A percentile compares a stretch with the other conserved stretches of the same genome.
These are phyloP conservation scores for Cactoblastis cactorum DNA, from an alignment of 2,888 invertebrate species.

Conservation along the genomic window DNA sequence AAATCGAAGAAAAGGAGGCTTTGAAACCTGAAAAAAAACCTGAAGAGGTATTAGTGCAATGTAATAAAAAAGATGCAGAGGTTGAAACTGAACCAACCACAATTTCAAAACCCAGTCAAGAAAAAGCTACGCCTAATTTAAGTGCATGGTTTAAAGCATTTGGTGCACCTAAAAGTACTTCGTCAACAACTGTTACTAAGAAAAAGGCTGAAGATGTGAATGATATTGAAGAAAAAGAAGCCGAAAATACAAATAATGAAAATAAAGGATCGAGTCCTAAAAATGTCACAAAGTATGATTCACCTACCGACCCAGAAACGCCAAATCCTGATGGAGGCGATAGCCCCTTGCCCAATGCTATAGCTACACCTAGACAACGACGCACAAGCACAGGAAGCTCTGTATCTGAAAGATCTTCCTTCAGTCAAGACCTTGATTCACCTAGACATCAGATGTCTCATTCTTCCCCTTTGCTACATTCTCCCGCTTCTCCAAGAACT, in stretches of 20 bases:
- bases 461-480: conserved; percentile 85
- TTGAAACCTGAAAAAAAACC: conserved; percentile 38
- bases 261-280: conserved; percentile 52
- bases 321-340: conserved; percentile 66
- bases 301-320: conserved; percentile 57
- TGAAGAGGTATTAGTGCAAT: conserved; percentile 36
- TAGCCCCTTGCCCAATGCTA: conserved; percentile 54
- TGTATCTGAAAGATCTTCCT: conserved; percentile 87
- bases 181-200: conserved; percentile 64
- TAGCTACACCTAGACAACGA: conserved; percentile 77
- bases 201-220: conserved; percentile 80
- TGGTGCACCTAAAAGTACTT: conserved; percentile 87
- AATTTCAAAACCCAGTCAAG: conserved; percentile 70
- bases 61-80: conserved; percentile 58
- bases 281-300: conserved; percentile 57
- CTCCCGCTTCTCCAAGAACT: conserved; percentile 87
- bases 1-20: conserved; percentile 39
- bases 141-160: conserved; percentile 97
- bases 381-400: conserved; percentile 89
- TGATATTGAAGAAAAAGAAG: conserved; percentile 64
- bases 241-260: conserved; percentile 45
- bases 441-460: conserved; percentile 87
- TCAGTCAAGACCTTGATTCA: conserved; percentile 87
- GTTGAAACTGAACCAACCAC: conserved; percentile 60
- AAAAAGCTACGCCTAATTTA: conserved; percentile 89